Percentiles rank a stretch among this genome's conserved stretches.
phyloP scores from a whole-genome alignment of 2,113 vertebrate species.

The Etia nguti region DNA sequence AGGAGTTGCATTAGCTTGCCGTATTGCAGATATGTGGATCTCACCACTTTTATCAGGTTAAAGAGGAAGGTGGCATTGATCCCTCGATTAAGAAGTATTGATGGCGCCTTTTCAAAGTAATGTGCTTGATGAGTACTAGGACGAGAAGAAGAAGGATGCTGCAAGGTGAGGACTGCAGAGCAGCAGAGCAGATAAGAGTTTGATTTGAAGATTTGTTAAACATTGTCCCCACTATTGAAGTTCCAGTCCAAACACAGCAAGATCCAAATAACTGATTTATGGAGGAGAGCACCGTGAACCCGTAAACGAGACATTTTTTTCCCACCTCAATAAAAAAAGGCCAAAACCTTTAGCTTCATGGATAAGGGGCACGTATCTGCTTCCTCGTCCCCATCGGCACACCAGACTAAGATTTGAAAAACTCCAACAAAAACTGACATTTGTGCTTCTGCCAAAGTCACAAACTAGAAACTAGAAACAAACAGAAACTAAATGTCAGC shows the following conservation, averaged over 20 bases:
- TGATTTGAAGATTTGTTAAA: not conserved
- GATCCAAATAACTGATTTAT: not conserved
- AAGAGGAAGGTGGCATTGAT: not conserved
- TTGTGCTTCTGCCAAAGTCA: not conserved
- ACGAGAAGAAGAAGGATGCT: not conserved
- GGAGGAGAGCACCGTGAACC: not conserved
- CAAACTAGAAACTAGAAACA: not conserved
- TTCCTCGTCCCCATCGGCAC: not conserved
- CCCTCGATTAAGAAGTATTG: not conserved
- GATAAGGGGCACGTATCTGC: not conserved
- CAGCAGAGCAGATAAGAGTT: not conserved
- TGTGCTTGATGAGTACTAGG: not conserved
- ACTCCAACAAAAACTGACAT: not conserved
- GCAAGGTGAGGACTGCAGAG: not conserved
- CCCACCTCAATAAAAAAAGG: not conserved
- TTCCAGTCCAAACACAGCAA: not conserved
- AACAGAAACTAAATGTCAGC: not conserved
- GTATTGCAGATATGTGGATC: not conserved
- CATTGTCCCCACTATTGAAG: not conserved
- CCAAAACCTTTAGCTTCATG: not conserved
- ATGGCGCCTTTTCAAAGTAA: not conserved
- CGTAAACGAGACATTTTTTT: rapidly evolving
- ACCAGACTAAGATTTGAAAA: rapidly evolving
- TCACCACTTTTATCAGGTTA: not conserved
- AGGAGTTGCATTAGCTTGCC: not conserved